Evolutionary conservation across 2,113 vertebrate genomes (phyloP).

Genomic region (Chroicocephalus ridibundus): DNA sequence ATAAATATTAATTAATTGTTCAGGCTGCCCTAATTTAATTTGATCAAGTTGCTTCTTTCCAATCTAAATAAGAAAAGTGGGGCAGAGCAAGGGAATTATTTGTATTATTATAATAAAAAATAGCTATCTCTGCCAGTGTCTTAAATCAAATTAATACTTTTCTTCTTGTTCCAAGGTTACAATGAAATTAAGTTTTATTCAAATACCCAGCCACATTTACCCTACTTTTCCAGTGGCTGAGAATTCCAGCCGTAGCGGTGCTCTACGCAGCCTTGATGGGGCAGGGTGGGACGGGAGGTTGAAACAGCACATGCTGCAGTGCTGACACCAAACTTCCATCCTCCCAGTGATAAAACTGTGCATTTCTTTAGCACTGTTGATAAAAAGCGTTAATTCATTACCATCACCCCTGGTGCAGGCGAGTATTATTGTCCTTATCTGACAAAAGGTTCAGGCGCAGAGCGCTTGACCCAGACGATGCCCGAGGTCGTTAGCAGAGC

Average conservation of each 20-base stretch:
- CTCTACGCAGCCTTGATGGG: not conserved
- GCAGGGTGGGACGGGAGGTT: not conserved
- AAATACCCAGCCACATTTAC: not conserved
- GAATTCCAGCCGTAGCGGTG: not conserved
- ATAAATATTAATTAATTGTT: conserved; percentile 68
- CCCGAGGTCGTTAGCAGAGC: not conserved
- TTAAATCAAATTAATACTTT: conserved; percentile 44
- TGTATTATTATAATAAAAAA: conserved; percentile 10
- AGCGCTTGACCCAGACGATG: fast-evolving
- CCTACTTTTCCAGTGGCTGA: not conserved
- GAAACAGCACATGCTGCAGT: not conserved
- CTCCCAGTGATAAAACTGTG: not conserved
- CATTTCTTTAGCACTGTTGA: not conserved
- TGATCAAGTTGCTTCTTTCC: conserved; percentile 12
- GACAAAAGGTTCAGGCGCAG: not conserved
- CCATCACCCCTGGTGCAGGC: not conserved
- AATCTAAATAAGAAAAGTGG: not conserved
- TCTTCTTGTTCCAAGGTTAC: conserved; percentile 42
- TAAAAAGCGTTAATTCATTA: not conserved
- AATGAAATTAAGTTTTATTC: conserved; percentile 7
- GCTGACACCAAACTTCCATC: not conserved
- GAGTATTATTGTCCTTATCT: too few species aligned
- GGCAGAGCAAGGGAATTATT: not conserved
- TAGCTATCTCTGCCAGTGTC: not conserved
- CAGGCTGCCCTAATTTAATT: conserved; percentile 17